Percentiles rank a stretch among this genome's conserved stretches.
phyloP scores from a whole-genome alignment of 2,888 invertebrate genomes.

The Cacoxenus indagator region DNA sequence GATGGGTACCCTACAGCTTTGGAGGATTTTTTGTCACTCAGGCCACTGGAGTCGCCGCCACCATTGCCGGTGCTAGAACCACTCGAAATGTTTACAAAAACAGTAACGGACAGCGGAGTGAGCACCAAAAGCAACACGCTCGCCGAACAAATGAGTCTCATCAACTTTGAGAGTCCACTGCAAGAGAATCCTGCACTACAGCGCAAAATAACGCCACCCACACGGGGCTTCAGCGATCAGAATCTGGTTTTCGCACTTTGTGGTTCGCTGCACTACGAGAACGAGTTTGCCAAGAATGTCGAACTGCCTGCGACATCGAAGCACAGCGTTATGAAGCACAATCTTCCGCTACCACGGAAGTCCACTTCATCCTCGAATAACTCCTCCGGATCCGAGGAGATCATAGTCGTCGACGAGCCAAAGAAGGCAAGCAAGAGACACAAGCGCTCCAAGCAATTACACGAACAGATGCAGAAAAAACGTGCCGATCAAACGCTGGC shows the following conservation, averaged over 20 bases:
- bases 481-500: constrained; percentile 14
- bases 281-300: constrained; percentile 47
- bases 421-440: constrained; percentile 63
- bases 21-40: constrained; percentile 52
- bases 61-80: constrained; percentile 60
- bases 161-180: constrained; percentile 69
- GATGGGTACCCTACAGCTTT: constrained; percentile 31
- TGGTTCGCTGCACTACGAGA: constrained; percentile 67
- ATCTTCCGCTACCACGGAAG: constrained; percentile 41
- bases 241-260: constrained; percentile 69
- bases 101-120: not conserved
- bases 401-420: constrained; percentile 50
- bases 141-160: constrained; percentile 58
- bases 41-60: constrained; percentile 51
- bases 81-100: constrained; percentile 41
- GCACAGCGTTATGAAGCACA: not conserved
- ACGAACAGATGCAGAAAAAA: constrained; percentile 42
- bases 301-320: not conserved
- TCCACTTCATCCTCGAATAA: constrained; percentile 58
- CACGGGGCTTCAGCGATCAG: constrained; percentile 60
- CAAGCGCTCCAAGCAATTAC: constrained; percentile 53
- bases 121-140: not conserved
- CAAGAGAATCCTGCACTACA: constrained; percentile 51
- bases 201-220: constrained; percentile 52
- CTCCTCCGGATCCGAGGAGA: constrained; percentile 59